phyloP scores from a whole-genome alignment of 1,140 invertebrate genomes.

The Druon quercuslanigerum region DNA sequence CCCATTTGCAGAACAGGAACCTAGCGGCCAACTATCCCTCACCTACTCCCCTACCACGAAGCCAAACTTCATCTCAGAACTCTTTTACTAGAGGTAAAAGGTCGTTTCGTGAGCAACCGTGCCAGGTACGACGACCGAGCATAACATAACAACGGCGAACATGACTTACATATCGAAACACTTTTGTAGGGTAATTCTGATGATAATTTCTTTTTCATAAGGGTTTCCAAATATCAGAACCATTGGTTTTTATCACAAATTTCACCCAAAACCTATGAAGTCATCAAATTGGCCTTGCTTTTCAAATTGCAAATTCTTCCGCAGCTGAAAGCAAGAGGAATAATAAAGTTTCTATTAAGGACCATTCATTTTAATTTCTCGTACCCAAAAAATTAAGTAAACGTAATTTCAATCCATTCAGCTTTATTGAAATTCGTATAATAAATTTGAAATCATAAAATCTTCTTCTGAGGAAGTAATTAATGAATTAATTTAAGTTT shows the following conservation, averaged over 20 bases:
- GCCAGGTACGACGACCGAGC: conserved; percentile 43
- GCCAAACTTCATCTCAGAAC: conserved; percentile 30
- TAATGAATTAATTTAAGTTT: too few relatives aligned
- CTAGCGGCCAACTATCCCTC: conserved; percentile 38
- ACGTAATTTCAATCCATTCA: too few relatives aligned
- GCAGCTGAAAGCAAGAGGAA: too few relatives aligned
- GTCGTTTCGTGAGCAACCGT: conserved; percentile 46
- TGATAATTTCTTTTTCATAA: background rate
- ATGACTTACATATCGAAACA: conserved; percentile 37
- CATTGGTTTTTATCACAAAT: background rate
- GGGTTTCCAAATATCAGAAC: background rate
- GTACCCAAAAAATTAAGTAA: too few relatives aligned
- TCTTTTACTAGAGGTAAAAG: conserved; percentile 35
- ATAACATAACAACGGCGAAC: conserved; percentile 31
- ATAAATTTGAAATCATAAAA: too few relatives aligned
- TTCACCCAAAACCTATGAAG: background rate
- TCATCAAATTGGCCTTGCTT: too few relatives aligned
- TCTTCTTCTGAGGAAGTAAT: too few relatives aligned
- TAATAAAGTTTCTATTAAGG: too few relatives aligned
- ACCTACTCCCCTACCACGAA: conserved; percentile 37
- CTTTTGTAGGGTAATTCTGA: conserved; percentile 39
- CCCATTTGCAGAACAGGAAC: conserved; percentile 48
- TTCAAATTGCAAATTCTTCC: too few relatives aligned
- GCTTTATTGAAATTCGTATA: too few relatives aligned
- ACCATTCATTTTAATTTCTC: too few relatives aligned